Conservation (phyloP, 2,113 vertebrate species). For the Anoura caudifer region DNA sequence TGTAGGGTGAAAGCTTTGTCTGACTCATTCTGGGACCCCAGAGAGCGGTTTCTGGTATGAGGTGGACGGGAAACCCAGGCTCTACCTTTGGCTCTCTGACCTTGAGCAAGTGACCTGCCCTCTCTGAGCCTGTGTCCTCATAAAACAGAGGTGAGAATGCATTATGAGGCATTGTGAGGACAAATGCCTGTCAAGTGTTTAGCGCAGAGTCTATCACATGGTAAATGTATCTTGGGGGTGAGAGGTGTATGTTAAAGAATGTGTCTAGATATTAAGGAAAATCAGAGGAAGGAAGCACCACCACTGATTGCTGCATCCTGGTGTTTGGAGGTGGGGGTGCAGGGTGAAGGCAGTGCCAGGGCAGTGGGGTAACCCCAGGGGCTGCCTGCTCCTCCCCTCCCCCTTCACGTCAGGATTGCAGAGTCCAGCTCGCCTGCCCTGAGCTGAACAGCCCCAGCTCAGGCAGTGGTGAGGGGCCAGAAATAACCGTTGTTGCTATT, state of each 20-base stretch:
- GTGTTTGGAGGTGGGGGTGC: neutral
- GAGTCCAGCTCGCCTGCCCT: conserved; percentile 49
- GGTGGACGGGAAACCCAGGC: neutral
- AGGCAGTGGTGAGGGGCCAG: conserved; percentile 64
- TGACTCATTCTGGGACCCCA: neutral
- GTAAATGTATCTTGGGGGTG: neutral
- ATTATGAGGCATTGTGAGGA: neutral
- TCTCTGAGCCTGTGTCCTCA: neutral
- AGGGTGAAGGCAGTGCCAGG: neutral
- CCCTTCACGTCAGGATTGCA: neutral
- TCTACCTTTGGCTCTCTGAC: neutral
- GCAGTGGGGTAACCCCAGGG: conserved; percentile 8
- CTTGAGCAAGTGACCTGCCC: neutral
- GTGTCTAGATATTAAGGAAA: neutral
- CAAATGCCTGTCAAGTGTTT: neutral
- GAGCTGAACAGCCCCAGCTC: conserved; percentile 41
- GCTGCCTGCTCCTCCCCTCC: neutral
- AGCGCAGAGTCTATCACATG: neutral
- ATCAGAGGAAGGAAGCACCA: neutral
- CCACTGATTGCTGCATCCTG: neutral
- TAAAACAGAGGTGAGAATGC: neutral
- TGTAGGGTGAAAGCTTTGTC: neutral
- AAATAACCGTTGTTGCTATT: conserved; percentile 72
- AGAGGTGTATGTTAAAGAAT: neutral
- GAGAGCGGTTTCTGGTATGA: neutral